Conservation (phyloP, 2,113 vertebrate species). For the Pampusana beccarii region DNA sequence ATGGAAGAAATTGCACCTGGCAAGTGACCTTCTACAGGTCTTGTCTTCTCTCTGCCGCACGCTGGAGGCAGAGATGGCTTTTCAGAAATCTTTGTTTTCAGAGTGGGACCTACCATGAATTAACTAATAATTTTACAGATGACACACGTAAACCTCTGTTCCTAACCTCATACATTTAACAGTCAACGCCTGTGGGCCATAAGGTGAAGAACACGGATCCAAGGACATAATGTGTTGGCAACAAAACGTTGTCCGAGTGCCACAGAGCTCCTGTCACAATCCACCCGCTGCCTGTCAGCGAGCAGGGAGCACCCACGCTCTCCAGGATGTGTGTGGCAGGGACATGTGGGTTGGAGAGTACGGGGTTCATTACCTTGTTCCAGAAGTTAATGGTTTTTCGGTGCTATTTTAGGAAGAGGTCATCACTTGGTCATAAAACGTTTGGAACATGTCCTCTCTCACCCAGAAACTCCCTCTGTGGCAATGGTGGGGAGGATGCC, state of each 20-base stretch:
- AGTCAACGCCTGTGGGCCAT: rapidly evolving
- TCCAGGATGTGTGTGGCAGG: rapidly evolving
- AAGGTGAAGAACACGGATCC: background rate
- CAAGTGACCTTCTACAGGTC: background rate
- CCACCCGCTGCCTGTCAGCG: background rate
- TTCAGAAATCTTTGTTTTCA: background rate
- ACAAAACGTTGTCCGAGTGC: rapidly evolving
- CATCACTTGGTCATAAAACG: background rate
- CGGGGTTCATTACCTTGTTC: background rate
- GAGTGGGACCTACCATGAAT: background rate
- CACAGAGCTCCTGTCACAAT: background rate
- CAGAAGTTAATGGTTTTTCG: background rate
- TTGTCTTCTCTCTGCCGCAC: background rate
- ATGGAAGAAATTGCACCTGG: background rate
- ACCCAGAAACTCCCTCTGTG: background rate
- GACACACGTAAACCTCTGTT: background rate
- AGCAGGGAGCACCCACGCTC: background rate
- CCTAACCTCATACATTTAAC: background rate
- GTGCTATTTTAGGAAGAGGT: background rate
- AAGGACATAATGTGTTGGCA: background rate
- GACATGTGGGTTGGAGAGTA: background rate
- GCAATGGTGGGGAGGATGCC: background rate
- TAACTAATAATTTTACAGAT: background rate
- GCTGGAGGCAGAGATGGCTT: background rate
- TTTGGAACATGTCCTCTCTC: background rate